phyloP scores from a whole-genome alignment of 1,140 invertebrate species.

The Anastrepha obliqua region DNA sequence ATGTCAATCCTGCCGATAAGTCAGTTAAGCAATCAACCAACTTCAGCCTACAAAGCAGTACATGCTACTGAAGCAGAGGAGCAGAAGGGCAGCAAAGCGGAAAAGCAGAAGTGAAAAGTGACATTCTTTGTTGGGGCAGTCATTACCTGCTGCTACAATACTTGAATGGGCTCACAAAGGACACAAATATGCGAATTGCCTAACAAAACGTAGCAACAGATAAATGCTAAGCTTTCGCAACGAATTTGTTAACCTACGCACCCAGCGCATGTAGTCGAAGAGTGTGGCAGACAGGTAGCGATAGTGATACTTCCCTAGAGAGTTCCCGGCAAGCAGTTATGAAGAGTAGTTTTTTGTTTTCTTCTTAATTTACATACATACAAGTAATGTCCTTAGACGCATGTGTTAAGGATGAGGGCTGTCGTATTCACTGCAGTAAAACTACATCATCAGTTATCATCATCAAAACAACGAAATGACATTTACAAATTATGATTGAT shows the following conservation, averaged over 20 bases:
- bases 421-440: background rate
- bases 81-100: background rate
- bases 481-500: conserved; percentile 53
- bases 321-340: background rate
- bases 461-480: conserved; percentile 39
- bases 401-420: background rate
- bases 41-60: background rate
- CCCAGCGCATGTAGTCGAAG: background rate
- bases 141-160: too few relatives aligned
- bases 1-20: background rate
- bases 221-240: background rate
- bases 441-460: conserved; percentile 39
- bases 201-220: too few relatives aligned
- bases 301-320: background rate
- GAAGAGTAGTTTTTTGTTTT: background rate
- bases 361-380: background rate
- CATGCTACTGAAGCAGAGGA: background rate
- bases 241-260: background rate
- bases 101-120: too few relatives aligned
- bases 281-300: background rate
- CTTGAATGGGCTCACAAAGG: too few relatives aligned
- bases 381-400: too few relatives aligned
- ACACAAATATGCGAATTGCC: too few relatives aligned
- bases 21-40: background rate
- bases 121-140: too few relatives aligned